Evolutionary conservation across 2,113 vertebrate genomes (phyloP), one percentile per base, ranked within the genome.

Genomic region (Eudyptes chrysolophus): DNA sequence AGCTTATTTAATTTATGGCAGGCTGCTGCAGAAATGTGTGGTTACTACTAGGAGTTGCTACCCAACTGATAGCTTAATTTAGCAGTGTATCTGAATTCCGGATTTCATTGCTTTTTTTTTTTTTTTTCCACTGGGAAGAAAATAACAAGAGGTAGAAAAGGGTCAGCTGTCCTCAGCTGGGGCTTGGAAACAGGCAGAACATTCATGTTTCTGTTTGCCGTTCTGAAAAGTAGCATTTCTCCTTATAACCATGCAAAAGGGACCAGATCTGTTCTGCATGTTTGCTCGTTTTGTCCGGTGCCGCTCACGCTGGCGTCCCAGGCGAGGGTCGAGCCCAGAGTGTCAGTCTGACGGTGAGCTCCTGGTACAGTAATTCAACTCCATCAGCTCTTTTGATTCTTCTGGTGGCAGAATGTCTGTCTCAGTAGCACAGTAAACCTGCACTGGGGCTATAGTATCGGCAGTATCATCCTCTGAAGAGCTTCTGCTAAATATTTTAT

Each of bases 401-500:
- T 96, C 87, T 81, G 52, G 77, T 80, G 83, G 84, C 89, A 93
- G 86, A 71, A 32, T 87, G 82, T 92, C 95, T 85, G 60, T 94
- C 96, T 95, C 90, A 51, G 66, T 51, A 79, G 82, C 92, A 61
- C 90, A 49, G 80, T 55, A 90, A 94, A 94, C 32, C 89, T 89
- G 81, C 61, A 30, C 87, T 84, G 77, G 36, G 90, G 94, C 83
- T 96, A 57, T n/a, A 77, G 84, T 38, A 49, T 61, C 87, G 89
- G 91, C 89, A 90, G 46, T 87, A 87, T 36, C 94, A 80, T 86
- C 91, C 89, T 94, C 95, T 91, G 84, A 97, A 96, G 93, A 96
- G 89, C 80, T 95, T 76, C 34, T 6, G 21, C 70, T 98, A 92
- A 97, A 97, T 98, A 96, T 98, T 97, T 98, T 83, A 97, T 97